These are phyloP conservation scores for Troides helena DNA, from an alignment of 2,888 invertebrate genomes.

Conservation along the genomic window DNA sequence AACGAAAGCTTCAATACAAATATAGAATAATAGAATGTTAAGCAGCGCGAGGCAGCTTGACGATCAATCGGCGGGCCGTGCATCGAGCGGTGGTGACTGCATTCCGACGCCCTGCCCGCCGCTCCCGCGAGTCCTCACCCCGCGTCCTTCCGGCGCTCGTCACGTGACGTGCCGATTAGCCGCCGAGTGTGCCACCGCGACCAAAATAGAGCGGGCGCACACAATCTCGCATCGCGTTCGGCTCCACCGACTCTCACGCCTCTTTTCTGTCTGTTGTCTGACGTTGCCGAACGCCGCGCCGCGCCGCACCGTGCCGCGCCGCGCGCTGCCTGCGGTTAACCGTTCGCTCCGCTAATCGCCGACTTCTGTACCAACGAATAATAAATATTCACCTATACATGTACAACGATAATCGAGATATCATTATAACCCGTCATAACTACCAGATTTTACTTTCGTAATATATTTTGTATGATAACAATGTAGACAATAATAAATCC, in stretches of 20 bases:
- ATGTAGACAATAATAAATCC: background rate
- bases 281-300: constrained; percentile 40
- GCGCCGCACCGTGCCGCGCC: constrained; percentile 29
- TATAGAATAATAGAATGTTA: constrained; percentile 32
- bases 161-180: constrained; percentile 79
- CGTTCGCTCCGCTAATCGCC: constrained; percentile 35
- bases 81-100: constrained; percentile 74
- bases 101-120: constrained; percentile 65
- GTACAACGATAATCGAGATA: background rate
- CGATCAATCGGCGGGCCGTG: constrained; percentile 68
- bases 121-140: constrained; percentile 54
- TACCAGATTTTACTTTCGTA: background rate
- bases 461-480: background rate
- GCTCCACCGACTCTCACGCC: constrained; percentile 59
- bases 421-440: background rate
- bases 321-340: constrained; percentile 34
- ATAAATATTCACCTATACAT: constrained; percentile 4
- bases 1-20: constrained; percentile 11
- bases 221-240: constrained; percentile 64
- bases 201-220: constrained; percentile 75
- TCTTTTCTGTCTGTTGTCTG: constrained; percentile 48
- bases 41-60: constrained; percentile 44
- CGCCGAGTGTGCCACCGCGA: constrained; percentile 74
- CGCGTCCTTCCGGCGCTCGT: constrained; percentile 75
- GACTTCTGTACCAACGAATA: constrained; percentile 28